Evolutionary conservation across 2,113 vertebrate genomes (phyloP).

Genomic region (Eleginops maclovinus): DNA sequence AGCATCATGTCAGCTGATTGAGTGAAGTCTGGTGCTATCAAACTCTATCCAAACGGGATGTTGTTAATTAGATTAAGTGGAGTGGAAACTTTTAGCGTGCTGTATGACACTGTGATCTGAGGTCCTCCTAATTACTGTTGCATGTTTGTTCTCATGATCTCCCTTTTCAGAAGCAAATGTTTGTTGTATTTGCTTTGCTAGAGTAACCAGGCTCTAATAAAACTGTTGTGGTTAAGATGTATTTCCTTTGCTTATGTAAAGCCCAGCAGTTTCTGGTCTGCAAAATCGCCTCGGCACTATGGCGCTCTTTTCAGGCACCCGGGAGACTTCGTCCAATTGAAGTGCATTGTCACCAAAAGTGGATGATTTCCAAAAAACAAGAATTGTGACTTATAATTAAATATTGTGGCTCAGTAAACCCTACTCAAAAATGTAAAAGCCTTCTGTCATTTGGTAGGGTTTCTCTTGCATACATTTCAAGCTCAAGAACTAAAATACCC

Average conservation of each 20-base stretch:
- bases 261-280: neutral
- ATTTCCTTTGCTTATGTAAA: neutral
- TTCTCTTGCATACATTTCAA: neutral
- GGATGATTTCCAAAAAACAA: neutral
- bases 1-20: neutral
- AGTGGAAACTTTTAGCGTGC: neutral
- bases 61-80: conserved; percentile 17
- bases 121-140: neutral
- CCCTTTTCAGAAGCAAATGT: neutral
- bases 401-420: neutral
- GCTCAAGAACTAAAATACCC: neutral
- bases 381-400: neutral
- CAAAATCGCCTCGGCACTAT: neutral
- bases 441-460: neutral
- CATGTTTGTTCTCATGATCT: conserved; percentile 1
- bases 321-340: neutral
- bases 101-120: neutral
- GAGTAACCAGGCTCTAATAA: neutral
- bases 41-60: conserved; percentile 8
- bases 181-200: conserved; percentile 18
- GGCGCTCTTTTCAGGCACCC: conserved; percentile 18
- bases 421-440: neutral
- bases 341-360: neutral
- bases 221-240: conserved; percentile 1
- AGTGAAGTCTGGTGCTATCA: neutral